Percentiles rank a stretch among this genome's conserved stretches.
phyloP scores from a whole-genome alignment of 2,888 invertebrate species.

The Macaria liturata region DNA sequence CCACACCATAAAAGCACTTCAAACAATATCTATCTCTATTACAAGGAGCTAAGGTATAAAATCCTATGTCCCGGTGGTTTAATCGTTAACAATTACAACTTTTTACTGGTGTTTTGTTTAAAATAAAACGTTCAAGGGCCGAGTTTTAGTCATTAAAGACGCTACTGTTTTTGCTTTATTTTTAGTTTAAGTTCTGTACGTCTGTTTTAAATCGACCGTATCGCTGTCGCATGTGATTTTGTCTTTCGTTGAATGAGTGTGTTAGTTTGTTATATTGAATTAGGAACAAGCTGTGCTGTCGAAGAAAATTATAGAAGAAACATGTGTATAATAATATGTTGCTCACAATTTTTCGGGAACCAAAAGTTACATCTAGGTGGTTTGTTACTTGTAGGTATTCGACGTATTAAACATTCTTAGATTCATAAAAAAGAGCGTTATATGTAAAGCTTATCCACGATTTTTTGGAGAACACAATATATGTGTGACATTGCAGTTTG shows the following conservation, averaged over 20 bases:
- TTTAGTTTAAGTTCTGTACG: slow-evolving; percentile 51
- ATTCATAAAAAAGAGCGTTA: too few relatives aligned
- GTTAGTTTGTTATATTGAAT: slow-evolving; percentile 30
- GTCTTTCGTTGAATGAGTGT: slow-evolving; percentile 33
- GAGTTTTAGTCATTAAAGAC: slow-evolving; percentile 55
- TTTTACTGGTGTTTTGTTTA: slow-evolving; percentile 52
- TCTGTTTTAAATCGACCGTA: slow-evolving; percentile 68
- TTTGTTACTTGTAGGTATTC: too few relatives aligned
- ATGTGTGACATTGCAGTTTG: too few relatives aligned
- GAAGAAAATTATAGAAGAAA: too few relatives aligned
- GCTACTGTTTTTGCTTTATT: slow-evolving; percentile 50
- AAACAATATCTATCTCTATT: neutral
- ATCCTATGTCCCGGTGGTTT: slow-evolving; percentile 27
- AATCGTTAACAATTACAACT: slow-evolving; percentile 33
- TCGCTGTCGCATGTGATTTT: slow-evolving; percentile 38
- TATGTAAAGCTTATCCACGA: too few relatives aligned
- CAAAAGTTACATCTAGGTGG: too few relatives aligned
- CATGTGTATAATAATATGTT: too few relatives aligned
- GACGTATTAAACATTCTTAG: too few relatives aligned
- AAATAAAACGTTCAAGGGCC: slow-evolving; percentile 55
- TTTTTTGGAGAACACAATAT: too few relatives aligned
- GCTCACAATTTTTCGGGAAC: too few relatives aligned
- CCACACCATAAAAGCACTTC: slow-evolving; percentile 16
- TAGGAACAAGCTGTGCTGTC: too few relatives aligned
- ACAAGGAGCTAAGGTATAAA: slow-evolving; percentile 11